Conservation (phyloP, 2,797 vertebrate species). For the Pristis pectinata region DNA sequence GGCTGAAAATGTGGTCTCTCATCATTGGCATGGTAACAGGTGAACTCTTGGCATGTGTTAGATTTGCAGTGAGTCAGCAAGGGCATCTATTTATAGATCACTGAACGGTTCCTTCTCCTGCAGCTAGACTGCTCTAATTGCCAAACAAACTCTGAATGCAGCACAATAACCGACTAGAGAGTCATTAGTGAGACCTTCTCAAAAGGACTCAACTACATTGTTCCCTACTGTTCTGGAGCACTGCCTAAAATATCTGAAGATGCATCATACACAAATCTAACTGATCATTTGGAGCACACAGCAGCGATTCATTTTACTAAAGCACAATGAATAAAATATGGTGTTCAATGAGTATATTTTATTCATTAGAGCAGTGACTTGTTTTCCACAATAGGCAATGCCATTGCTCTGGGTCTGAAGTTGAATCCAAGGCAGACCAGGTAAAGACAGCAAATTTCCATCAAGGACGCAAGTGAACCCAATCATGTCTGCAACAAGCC, state of each 20-base stretch:
- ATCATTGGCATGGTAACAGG: background rate
- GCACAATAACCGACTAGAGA: background rate
- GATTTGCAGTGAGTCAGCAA: too few species aligned
- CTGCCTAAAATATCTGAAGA: background rate
- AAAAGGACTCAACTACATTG: background rate
- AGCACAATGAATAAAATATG: background rate
- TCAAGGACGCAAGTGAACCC: too few species aligned
- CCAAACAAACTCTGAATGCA: background rate
- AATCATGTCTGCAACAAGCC: too few species aligned
- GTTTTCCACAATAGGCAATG: too few species aligned
- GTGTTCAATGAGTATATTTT: too few species aligned
- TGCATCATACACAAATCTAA: background rate
- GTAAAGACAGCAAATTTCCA: too few species aligned
- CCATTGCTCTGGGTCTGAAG: too few species aligned
- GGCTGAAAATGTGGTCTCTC: background rate
- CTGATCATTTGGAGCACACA: background rate
- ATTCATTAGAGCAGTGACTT: too few species aligned
- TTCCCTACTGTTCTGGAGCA: background rate
- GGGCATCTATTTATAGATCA: background rate
- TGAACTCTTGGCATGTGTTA: background rate
- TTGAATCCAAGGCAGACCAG: too few species aligned
- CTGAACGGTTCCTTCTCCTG: background rate
- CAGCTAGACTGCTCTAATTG: background rate
- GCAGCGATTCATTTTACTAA: background rate
- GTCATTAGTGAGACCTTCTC: background rate